phyloP scores from a whole-genome alignment of 2,113 vertebrate species.

The Spilogale gracilis region DNA sequence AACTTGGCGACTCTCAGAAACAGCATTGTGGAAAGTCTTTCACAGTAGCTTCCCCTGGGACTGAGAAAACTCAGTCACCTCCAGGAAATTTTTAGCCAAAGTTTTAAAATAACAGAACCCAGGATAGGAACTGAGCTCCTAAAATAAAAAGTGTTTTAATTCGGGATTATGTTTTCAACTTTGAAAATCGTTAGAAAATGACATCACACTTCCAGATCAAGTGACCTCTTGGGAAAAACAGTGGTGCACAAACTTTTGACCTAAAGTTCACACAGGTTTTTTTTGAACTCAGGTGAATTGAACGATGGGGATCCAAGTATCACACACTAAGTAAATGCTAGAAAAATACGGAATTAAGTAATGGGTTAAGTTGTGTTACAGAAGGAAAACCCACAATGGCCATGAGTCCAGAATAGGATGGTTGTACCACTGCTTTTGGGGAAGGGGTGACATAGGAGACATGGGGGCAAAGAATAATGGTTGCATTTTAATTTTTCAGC shows the following conservation, averaged over 20 bases:
- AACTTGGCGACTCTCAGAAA: conserved; percentile 35
- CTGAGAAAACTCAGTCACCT: conserved; percentile 51
- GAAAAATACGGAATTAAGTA: not conserved
- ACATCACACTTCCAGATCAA: not conserved
- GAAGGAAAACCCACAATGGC: not conserved
- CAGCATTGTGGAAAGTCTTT: conserved; percentile 42
- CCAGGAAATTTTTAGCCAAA: conserved; percentile 55
- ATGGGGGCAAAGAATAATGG: not conserved
- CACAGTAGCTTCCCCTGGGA: not conserved
- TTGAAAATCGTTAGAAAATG: conserved; percentile 23
- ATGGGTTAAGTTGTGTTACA: not conserved
- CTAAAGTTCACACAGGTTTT: not conserved
- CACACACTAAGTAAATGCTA: not conserved
- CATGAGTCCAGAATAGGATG: not conserved
- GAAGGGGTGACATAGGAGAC: not conserved
- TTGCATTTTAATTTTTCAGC: not conserved
- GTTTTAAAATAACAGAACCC: conserved; percentile 65
- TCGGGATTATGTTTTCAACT: not conserved
- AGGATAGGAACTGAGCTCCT: not conserved
- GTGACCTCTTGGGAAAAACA: not conserved
- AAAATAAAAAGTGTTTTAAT: conserved; percentile 41
- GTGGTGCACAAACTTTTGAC: conserved; percentile 16
- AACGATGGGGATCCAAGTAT: not conserved
- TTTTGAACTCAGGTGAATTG: conserved; percentile 38
- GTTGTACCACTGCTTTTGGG: not conserved